A percentile compares a stretch with the other conserved stretches of the same genome.
These are phyloP conservation scores for Sinocyclocheilus anshuiensis DNA, from an alignment of 2,113 vertebrate species.

Conservation along the genomic window DNA sequence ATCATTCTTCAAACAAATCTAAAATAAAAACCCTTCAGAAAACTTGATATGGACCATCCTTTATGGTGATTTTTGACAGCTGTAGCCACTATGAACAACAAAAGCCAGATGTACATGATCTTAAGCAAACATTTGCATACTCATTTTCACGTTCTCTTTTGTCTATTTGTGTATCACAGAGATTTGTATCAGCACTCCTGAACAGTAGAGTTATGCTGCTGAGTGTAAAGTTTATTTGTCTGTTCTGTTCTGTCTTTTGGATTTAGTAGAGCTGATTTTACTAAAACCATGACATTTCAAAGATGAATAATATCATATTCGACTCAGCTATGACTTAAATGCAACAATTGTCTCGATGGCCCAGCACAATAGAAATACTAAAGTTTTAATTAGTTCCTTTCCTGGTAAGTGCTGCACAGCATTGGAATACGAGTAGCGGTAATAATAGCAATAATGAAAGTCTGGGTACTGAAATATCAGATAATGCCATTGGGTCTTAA, in stretches of 20 bases:
- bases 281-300: slow-evolving; percentile 45
- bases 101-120: background rate
- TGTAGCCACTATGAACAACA: too few relatives aligned
- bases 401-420: slow-evolving; percentile 31
- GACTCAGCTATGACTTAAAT: slow-evolving; percentile 22
- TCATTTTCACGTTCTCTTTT: background rate
- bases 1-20: too few relatives aligned
- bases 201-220: background rate
- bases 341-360: slow-evolving; percentile 31
- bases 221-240: background rate
- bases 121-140: background rate
- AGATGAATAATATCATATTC: slow-evolving; percentile 42
- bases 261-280: slow-evolving; percentile 17
- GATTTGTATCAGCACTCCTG: background rate
- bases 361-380: slow-evolving; percentile 25
- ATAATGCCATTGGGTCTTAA: slow-evolving; percentile 12
- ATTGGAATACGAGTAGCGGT: background rate
- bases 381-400: slow-evolving; percentile 34
- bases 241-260: background rate
- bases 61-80: too few relatives aligned
- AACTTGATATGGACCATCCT: too few relatives aligned
- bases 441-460: slow-evolving; percentile 38
- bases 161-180: background rate
- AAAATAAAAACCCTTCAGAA: too few relatives aligned
- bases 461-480: slow-evolving; percentile 5